These are phyloP conservation scores for Rhynchopsitta pachyrhyncha DNA, from an alignment of 2,113 vertebrate genomes.

Conservation along the genomic window DNA sequence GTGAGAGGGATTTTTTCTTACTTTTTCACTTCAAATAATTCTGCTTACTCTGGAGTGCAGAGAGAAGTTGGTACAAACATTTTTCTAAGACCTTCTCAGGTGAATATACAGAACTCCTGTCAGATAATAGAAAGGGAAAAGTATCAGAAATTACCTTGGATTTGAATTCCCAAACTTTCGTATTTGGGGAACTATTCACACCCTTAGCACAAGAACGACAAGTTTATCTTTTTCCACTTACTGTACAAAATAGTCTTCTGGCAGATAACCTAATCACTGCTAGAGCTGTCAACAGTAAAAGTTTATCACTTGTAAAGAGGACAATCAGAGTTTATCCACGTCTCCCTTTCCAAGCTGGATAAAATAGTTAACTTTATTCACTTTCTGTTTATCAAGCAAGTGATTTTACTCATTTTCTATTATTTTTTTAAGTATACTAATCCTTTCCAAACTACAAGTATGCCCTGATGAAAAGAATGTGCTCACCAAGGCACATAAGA, in stretches of 20 bases:
- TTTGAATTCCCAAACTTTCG: neutral
- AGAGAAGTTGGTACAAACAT: neutral
- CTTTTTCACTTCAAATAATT: neutral
- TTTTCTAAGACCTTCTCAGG: neutral
- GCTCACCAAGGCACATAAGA: neutral
- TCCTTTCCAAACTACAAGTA: neutral
- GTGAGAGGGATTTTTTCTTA: neutral
- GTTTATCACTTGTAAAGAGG: neutral
- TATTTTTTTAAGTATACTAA: neutral
- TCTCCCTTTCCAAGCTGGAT: neutral
- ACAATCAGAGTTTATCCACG: neutral
- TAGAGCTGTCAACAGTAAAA: neutral
- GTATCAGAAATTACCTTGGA: neutral
- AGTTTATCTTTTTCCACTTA: neutral
- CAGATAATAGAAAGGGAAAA: neutral
- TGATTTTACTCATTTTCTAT: neutral
- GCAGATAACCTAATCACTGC: neutral
- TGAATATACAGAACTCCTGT: fast-evolving
- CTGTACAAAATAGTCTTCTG: neutral
- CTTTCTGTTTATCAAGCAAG: neutral
- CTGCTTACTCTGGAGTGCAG: neutral
- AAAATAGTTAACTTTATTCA: neutral
- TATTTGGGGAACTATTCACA: neutral
- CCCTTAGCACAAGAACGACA: neutral
- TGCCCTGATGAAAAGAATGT: neutral